phyloP scores from a whole-genome alignment of 2,888 invertebrate genomes.

The Alcis repandata region DNA sequence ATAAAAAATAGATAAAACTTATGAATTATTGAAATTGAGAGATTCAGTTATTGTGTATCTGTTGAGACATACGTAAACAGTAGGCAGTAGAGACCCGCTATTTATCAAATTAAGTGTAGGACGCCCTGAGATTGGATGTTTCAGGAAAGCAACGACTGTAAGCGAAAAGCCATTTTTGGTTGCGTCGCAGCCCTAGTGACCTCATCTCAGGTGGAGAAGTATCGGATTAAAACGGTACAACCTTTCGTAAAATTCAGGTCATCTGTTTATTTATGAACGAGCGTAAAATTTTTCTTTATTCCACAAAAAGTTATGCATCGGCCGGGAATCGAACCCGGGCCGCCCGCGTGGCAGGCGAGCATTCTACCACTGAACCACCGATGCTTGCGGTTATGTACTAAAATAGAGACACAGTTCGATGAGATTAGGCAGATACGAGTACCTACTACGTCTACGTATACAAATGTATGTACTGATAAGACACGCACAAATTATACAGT shows the following conservation, averaged over 20 bases:
- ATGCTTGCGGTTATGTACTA: constrained; percentile 59
- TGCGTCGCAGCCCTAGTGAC: constrained; percentile 12
- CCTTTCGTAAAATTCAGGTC: background rate
- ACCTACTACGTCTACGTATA: no score
- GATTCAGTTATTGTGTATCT: background rate
- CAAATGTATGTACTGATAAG: no score
- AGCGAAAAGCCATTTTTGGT: no score
- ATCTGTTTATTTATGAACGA: no score
- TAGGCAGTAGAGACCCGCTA: no score
- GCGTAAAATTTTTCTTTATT: background rate
- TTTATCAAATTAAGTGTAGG: no score
- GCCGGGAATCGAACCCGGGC: constrained; percentile 87
- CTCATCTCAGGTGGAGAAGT: constrained; percentile 9
- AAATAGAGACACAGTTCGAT: background rate
- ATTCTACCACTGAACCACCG: constrained; percentile 86
- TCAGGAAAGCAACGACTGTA: no score
- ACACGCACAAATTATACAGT: no score
- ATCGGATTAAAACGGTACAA: constrained; percentile 5
- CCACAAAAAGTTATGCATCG: constrained; percentile 74
- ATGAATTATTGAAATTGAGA: background rate
- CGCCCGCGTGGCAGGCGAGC: constrained; percentile 87
- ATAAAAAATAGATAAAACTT: background rate
- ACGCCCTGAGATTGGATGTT: no score
- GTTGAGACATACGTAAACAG: no score
- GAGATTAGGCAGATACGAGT: no score